phyloP scores from a whole-genome alignment of 2,888 invertebrate species.

The Julus scandinavius region DNA sequence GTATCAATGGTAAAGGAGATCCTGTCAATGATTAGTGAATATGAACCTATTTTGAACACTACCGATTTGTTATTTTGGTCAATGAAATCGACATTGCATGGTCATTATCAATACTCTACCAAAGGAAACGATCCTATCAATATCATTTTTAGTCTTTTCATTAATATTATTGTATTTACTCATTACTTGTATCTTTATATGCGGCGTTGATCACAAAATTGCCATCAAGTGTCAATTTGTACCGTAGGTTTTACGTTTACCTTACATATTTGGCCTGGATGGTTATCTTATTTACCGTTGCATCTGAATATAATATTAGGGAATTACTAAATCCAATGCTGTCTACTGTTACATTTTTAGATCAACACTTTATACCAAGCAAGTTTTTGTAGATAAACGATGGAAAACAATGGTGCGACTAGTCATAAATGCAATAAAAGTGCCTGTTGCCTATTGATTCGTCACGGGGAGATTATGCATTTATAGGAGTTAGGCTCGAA shows the following conservation, averaged over 20 bases:
- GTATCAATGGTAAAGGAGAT: background rate
- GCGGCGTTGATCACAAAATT: background rate
- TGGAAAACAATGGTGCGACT: background rate
- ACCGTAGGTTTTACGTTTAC: background rate
- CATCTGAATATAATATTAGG: too few relatives aligned
- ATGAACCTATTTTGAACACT: background rate
- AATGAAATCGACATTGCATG: background rate
- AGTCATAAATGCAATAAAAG: background rate
- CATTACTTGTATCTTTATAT: background rate
- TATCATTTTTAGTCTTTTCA: background rate
- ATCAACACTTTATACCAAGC: background rate
- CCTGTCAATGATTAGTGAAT: background rate
- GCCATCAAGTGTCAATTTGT: background rate
- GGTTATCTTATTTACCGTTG: background rate
- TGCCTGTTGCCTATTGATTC: background rate
- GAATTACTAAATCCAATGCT: background rate
- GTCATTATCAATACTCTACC: background rate
- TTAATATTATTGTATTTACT: background rate
- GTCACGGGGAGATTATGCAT: background rate
- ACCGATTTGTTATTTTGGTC: background rate
- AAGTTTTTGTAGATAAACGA: background rate
- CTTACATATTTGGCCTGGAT: background rate
- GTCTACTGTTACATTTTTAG: background rate
- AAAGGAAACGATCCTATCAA: background rate
- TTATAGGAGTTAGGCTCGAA: background rate